Evolutionary conservation across 1,140 invertebrate genomes (phyloP).

Genomic region (Neuroterus valhalla): DNA sequence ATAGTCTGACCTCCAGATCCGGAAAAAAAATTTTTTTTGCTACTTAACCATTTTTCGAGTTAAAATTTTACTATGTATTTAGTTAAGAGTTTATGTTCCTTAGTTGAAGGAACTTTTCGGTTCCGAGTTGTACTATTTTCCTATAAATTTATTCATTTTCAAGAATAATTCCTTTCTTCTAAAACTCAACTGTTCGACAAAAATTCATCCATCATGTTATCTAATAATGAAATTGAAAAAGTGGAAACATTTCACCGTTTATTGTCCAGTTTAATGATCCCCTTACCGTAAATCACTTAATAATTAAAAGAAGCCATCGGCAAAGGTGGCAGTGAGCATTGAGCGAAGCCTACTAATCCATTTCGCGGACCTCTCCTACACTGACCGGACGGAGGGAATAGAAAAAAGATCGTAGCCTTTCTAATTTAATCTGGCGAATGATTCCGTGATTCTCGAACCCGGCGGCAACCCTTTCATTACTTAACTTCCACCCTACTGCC

Average conservation of each 20-base stretch:
- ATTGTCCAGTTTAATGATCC: conserved; percentile 36
- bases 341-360: conserved; percentile 47
- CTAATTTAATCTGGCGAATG: conserved; percentile 76
- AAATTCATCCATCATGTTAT: too few relatives aligned
- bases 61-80: too few relatives aligned
- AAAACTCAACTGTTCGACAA: too few relatives aligned
- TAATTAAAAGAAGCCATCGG: conserved; percentile 56
- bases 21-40: too few relatives aligned
- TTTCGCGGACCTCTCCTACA: conserved; percentile 48
- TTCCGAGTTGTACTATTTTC: too few relatives aligned
- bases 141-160: too few relatives aligned
- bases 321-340: conserved; percentile 51
- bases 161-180: too few relatives aligned
- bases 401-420: conserved; percentile 61
- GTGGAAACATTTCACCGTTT: conserved; percentile 3
- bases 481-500: conserved; percentile 62
- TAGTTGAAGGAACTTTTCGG: too few relatives aligned
- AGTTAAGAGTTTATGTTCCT: too few relatives aligned
- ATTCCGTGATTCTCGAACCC: conserved; percentile 74
- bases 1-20: too few relatives aligned
- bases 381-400: not conserved
- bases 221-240: not conserved
- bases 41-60: too few relatives aligned
- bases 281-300: conserved; percentile 50
- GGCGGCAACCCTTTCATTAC: conserved; percentile 75